A percentile compares a stretch with the other conserved stretches of the same genome.
phyloP scores from a whole-genome alignment of 2,888 invertebrate genomes.

The Microplitis manilae region DNA sequence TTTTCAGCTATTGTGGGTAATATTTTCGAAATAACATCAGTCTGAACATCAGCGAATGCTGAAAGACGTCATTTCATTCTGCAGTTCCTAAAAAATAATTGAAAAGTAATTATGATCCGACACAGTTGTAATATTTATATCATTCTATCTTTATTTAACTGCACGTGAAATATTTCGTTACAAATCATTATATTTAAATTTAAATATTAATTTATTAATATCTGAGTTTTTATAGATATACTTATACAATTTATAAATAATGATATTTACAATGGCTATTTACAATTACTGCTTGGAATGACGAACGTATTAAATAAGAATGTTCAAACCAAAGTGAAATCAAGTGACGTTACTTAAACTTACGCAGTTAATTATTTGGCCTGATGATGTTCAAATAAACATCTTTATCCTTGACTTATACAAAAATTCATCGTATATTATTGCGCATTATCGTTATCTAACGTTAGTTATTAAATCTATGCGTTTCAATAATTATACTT shows the following conservation, averaged over 20 bases:
- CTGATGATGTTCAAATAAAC: slow-evolving; percentile 10
- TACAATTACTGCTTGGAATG: slow-evolving; percentile 56
- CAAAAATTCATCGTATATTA: neutral
- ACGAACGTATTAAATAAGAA: slow-evolving; percentile 38
- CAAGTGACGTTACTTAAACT: neutral
- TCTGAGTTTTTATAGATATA: slow-evolving; percentile 14
- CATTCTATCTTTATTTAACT: slow-evolving; percentile 36
- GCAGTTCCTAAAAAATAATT: too few species aligned
- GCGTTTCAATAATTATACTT: too few species aligned
- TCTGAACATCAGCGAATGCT: too few species aligned
- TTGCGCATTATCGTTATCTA: too few species aligned
- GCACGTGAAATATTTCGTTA: slow-evolving; percentile 39
- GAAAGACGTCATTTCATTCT: too few species aligned
- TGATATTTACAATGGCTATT: slow-evolving; percentile 54
- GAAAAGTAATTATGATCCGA: too few species aligned
- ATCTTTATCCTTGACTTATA: neutral
- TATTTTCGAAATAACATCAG: too few species aligned
- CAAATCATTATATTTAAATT: slow-evolving; percentile 28
- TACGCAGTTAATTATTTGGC: slow-evolving; percentile 5
- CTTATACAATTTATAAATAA: slow-evolving; percentile 23
- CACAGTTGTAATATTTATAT: neutral
- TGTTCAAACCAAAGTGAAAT: neutral
- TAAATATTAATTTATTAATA: slow-evolving; percentile 22
- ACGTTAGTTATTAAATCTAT: too few species aligned
- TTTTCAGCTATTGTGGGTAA: too few species aligned